Percentiles rank a stretch among this genome's conserved stretches.
Conservation (phyloP, 2,797 vertebrate species). For the Labroides dimidiatus region DNA sequence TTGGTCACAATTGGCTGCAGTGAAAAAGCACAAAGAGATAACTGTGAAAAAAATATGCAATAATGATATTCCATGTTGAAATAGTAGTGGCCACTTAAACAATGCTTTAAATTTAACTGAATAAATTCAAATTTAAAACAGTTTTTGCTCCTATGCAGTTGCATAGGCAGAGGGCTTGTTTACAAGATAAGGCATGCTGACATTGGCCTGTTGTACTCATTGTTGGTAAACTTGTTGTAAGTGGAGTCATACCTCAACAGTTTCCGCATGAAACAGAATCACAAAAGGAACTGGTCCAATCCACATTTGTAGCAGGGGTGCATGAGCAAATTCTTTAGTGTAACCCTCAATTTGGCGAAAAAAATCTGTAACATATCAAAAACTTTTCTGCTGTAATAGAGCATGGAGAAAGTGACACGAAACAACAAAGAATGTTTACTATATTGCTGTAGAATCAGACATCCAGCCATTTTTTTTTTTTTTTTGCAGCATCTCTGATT, state of each 20-base stretch:
- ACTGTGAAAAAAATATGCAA: not conserved
- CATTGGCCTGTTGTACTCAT: not conserved
- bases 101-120: too few species aligned
- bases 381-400: too few species aligned
- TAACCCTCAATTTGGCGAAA: conserved; percentile 85
- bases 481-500: not conserved
- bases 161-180: not conserved
- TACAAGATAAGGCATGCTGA: not conserved
- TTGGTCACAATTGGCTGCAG: conserved; percentile 86
- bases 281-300: conserved; percentile 88
- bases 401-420: too few species aligned
- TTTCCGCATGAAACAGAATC: conserved; percentile 86
- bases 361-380: conserved; percentile 83
- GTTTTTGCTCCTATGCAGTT: too few species aligned
- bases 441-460: too few species aligned
- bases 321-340: conserved; percentile 47
- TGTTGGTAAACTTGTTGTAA: not conserved
- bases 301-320: conserved; percentile 90
- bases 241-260: conserved; percentile 86
- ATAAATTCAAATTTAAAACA: too few species aligned
- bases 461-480: too few species aligned
- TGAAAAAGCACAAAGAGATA: not conserved
- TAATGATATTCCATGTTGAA: not conserved
- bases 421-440: too few species aligned
- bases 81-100: not conserved